A percentile compares a stretch with the other conserved stretches of the same genome.
phyloP scores from a whole-genome alignment of 2,888 invertebrate species.

The Lottia gigantea region DNA sequence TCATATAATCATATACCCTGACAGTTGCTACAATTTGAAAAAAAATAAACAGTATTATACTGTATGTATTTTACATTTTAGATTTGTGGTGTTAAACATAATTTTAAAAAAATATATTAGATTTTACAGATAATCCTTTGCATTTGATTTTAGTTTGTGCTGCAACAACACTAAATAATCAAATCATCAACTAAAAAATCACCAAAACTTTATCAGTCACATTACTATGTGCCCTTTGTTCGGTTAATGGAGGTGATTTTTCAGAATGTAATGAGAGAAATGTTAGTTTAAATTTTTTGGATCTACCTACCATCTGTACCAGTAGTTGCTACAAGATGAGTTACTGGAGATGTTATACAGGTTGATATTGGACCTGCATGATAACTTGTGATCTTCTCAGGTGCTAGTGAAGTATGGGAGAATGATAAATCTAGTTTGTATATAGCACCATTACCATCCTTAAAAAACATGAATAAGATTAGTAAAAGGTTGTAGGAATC shows the following conservation, averaged over 20 bases:
- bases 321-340: slow-evolving; percentile 78
- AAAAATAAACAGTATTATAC: not conserved
- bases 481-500: too few relatives aligned
- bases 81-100: too few relatives aligned
- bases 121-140: too few relatives aligned
- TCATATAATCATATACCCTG: slow-evolving; percentile 78
- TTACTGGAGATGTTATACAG: slow-evolving; percentile 78
- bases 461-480: not conserved
- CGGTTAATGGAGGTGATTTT: too few relatives aligned
- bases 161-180: too few relatives aligned
- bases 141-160: too few relatives aligned
- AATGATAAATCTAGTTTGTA: slow-evolving; percentile 79
- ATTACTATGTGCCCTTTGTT: too few relatives aligned
- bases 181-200: too few relatives aligned
- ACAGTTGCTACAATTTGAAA: slow-evolving; percentile 67
- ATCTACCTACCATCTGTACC: slow-evolving; percentile 77
- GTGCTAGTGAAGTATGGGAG: slow-evolving; percentile 70
- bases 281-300: too few relatives aligned
- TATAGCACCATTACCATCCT: slow-evolving; percentile 89
- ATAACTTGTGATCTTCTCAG: slow-evolving; percentile 74
- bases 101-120: too few relatives aligned
- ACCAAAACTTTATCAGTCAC: too few relatives aligned
- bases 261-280: not conserved
- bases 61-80: too few relatives aligned
- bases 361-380: slow-evolving; percentile 82